These are phyloP conservation scores for Aradus depressus DNA, from an alignment of 2,888 invertebrate species.

Conservation along the genomic window DNA sequence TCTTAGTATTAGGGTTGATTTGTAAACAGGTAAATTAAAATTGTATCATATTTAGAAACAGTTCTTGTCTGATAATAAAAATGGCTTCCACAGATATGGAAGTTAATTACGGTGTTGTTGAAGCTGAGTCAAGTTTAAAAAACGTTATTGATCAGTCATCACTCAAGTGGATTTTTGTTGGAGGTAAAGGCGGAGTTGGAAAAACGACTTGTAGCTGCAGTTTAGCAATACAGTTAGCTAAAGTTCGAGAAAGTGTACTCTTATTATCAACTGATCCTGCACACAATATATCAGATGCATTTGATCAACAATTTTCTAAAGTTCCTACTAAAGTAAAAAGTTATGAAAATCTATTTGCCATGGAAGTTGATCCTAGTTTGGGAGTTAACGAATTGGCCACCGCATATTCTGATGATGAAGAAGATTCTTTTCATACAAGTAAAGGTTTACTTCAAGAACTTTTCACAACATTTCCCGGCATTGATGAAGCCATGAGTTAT, in stretches of 20 bases:
- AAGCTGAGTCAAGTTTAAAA: slow-evolving; percentile 62
- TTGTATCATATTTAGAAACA: no score
- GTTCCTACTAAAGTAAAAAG: slow-evolving; percentile 77
- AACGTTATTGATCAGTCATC: slow-evolving; percentile 87
- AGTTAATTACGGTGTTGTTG: no score
- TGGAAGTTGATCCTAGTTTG: slow-evolving; percentile 97
- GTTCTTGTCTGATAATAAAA: no score
- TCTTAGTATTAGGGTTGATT: no score
- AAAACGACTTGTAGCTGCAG: slow-evolving; percentile 99
- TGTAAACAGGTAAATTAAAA: no score
- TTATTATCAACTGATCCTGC: slow-evolving; percentile 99
- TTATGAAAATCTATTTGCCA: slow-evolving; percentile 88
- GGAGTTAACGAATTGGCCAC: slow-evolving; percentile 89
- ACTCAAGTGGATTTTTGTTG: slow-evolving; percentile 98
- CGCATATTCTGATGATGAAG: slow-evolving; percentile 67
- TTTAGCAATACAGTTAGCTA: slow-evolving; percentile 84
- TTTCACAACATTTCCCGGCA: slow-evolving; percentile 92
- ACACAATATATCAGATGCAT: slow-evolving; percentile 98
- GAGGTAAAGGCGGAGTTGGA: slow-evolving; percentile 98
- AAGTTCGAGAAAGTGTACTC: slow-evolving; percentile 83
- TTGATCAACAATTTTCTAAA: slow-evolving; percentile 98
- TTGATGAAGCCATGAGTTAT: slow-evolving; percentile 99
- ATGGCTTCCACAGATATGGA: no score
- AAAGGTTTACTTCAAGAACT: slow-evolving; percentile 80
- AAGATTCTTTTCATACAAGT: slow-evolving; percentile 40